Base-by-base conservation (phyloP, 1,140 invertebrate genomes). In the Vollenhovia emeryi region DNA sequence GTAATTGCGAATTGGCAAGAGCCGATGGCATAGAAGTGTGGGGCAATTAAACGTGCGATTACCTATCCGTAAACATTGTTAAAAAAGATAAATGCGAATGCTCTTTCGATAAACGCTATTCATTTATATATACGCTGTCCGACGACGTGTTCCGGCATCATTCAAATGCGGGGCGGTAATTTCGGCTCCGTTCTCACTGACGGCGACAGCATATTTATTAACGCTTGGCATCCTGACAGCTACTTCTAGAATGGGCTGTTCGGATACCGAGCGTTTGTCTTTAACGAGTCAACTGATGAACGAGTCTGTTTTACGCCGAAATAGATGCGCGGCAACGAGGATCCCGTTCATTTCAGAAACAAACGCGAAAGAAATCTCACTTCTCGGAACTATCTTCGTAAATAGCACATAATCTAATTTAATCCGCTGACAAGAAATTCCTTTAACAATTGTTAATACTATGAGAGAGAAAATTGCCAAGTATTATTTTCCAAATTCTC, bases 161-260 rank as follows among this genome's bases (percentile, higher is more conserved):
- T 69, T 43, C 36, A 45, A 66, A 74, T 80, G 48, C n/a, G 36
- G 62, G 45, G 60, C 68, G 50, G 55, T 73, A 83, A 90, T 89
- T 91, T 89, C 57, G 82, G 30, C 76, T 90, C 62, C 52, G 83
- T 84, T 86, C 76, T 60, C 82, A 60, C 74, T 36, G 74, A 85
- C 64, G 78, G 52, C 57, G 84, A 75, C 85, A 84, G 87, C 78
- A 91, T 91, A 92, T 92, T 92, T 92, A 91, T 92, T 91, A 91
- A 90, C 85, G 74, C 89, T 90, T 88, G 90, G 92, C 80, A 82
- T 82, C 50, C 88, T 91, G 89, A 91, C 90, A 91, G 91, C 60
- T 85, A 83, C 84, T 91, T 91, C 87, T 87, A 90, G 87, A 85
- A 75, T 83, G 68, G 71, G 59, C 87, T 69, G 78, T 84, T 82